Evolutionary conservation across 1,140 invertebrate species (phyloP), one percentile per base, ranked within the genome.

Genomic region (Panulirus ornatus): DNA sequence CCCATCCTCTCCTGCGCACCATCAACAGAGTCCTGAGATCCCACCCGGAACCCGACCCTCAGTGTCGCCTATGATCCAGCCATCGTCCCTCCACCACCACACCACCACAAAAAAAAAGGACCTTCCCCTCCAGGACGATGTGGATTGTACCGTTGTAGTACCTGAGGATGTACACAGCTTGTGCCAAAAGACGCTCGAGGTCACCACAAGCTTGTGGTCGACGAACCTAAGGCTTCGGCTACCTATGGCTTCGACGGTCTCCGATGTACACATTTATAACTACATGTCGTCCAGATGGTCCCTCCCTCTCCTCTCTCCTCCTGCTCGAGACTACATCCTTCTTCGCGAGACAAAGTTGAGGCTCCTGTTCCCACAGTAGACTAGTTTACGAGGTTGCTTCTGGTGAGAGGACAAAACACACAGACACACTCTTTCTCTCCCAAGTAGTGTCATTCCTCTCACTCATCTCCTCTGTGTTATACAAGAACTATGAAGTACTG

Each of bases 1-100:
- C 95, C 6, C 97, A 96, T 93, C 97, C 97, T 0, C 93, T 98
- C 51, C 93, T 98, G 0, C 95, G 95, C 86, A 97, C 97, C 0
- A 96, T 97, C 91, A 97, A 97, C 93, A 93, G 96, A 95, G 93
- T 97, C 0, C 93, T 97, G 0, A 94, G 96, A 88, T 95, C 95
- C 91, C 96, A 96, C 93, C 90, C 93, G 11, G 93, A 92, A 19
- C 93, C 93, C 1, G 91, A 6, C n/a, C 88, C 88, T 27, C 47
- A 11, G 3, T 90, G 88, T 27, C 38, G 79, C n/a, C 38, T 90
- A 16, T 85, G 54, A 90, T 40, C 36, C 38, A 58, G 5, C 11
- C 70, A 6, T 66, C 42, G 27, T 19, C 42, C 14, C n/a, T 16
- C 34, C 27, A n/a, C 8, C 19, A 22, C n/a, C 30, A 58, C 27